Evolutionary conservation across 2,113 vertebrate genomes (phyloP).

Genomic region (Coreoperca whiteheadi): DNA sequence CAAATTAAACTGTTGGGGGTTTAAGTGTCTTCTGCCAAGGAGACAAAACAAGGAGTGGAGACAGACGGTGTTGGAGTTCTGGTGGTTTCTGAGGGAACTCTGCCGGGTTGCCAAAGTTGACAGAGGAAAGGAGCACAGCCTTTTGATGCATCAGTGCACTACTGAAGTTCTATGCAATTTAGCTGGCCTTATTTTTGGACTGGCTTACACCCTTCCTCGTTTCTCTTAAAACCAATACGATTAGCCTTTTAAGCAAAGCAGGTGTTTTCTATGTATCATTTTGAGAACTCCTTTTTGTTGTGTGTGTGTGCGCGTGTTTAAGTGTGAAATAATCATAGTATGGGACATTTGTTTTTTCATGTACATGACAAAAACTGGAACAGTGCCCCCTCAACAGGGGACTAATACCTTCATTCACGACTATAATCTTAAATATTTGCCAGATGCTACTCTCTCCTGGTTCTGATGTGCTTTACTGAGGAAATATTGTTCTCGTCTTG

Average conservation of each 20-base stretch:
- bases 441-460: constrained; percentile 36
- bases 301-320: constrained; percentile 31
- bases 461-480: too few relatives aligned
- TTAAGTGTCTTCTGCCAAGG: constrained; percentile 60
- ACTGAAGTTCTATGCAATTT: constrained; percentile 85
- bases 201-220: constrained; percentile 62
- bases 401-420: constrained; percentile 14
- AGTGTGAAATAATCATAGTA: constrained; percentile 29
- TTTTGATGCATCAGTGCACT: constrained; percentile 74
- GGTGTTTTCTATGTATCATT: constrained; percentile 71
- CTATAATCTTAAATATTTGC: constrained; percentile 5
- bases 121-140: constrained; percentile 78
- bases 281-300: constrained; percentile 20
- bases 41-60: constrained; percentile 50
- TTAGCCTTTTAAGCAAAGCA: constrained; percentile 75
- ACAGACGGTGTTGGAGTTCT: constrained; percentile 57
- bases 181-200: constrained; percentile 80
- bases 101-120: constrained; percentile 66
- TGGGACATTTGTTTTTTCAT: constrained; percentile 42
- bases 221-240: constrained; percentile 52
- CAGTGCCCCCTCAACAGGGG: constrained; percentile 45
- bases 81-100: constrained; percentile 68
- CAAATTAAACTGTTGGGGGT: constrained; percentile 22
- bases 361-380: constrained; percentile 62
- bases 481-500: not conserved